Conservation (phyloP, 2,797 vertebrate species). For the Callimico goeldii region DNA sequence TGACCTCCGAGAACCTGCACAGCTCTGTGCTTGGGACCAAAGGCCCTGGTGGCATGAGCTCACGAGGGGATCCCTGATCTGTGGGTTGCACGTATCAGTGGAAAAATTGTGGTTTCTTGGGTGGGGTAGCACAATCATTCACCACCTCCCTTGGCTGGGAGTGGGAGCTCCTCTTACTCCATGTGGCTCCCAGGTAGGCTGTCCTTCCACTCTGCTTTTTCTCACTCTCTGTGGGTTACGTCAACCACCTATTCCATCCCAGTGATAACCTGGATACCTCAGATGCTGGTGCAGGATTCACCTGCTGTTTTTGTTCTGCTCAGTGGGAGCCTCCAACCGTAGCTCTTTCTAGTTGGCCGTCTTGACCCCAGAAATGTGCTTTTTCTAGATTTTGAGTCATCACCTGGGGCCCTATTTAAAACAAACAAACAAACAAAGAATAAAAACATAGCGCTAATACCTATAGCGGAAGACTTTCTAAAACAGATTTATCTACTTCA, state of each 20-base stretch:
- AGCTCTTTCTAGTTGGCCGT: background rate
- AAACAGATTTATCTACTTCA: rapidly evolving
- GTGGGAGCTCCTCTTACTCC: background rate
- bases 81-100: background rate
- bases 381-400: background rate
- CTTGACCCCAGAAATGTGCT: background rate
- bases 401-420: background rate
- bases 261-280: background rate
- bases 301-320: background rate
- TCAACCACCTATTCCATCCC: background rate
- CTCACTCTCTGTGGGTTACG: background rate
- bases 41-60: background rate
- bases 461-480: background rate
- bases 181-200: background rate
- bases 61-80: background rate
- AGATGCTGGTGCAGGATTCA: background rate
- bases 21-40: background rate
- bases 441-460: background rate
- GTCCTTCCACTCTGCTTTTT: background rate
- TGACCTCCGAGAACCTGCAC: background rate
- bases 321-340: background rate
- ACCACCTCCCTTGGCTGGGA: background rate
- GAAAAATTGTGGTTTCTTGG: background rate
- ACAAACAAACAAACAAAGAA: background rate
- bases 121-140: background rate